Evolutionary conservation across 2,888 invertebrate genomes (phyloP).

Genomic region (Nasonia oneida): DNA sequence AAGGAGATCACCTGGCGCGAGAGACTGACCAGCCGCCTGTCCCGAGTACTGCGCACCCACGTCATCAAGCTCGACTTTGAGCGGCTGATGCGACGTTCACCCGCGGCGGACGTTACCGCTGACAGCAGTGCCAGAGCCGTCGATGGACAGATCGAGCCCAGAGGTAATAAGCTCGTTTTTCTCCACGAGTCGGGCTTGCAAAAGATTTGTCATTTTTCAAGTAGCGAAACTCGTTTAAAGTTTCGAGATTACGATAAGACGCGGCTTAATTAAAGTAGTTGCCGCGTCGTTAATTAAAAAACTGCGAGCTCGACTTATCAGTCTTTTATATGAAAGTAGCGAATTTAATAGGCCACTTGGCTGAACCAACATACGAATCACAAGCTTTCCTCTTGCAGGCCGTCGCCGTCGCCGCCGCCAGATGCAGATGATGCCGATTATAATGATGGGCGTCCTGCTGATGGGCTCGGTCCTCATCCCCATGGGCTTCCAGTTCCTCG

Average conservation of each 20-base stretch:
- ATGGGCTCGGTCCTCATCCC: slow-evolving; percentile 89
- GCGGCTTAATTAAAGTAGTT: slow-evolving; percentile 33
- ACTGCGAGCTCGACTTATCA: too few species aligned
- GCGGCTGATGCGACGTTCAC: slow-evolving; percentile 55
- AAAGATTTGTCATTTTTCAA: background rate
- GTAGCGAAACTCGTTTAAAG: slow-evolving; percentile 30
- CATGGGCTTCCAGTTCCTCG: slow-evolving; percentile 91
- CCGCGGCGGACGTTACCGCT: background rate
- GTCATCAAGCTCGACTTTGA: slow-evolving; percentile 84
- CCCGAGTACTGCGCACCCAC: slow-evolving; percentile 83
- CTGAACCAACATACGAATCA: background rate
- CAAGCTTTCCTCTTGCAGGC: background rate
- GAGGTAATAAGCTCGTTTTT: slow-evolving; percentile 38
- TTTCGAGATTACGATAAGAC: background rate
- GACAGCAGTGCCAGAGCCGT: background rate
- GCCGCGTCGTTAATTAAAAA: background rate
- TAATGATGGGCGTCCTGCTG: slow-evolving; percentile 89
- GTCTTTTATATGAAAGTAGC: too few species aligned
- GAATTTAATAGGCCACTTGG: too few species aligned
- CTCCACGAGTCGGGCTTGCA: background rate
- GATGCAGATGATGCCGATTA: slow-evolving; percentile 86
- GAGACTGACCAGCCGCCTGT: slow-evolving; percentile 82
- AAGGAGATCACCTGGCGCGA: slow-evolving; percentile 79
- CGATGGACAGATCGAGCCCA: slow-evolving; percentile 27
- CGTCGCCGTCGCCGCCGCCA: slow-evolving; percentile 80